Evolutionary conservation across 2,113 vertebrate species (phyloP).

Genomic region (Callionymus lyra): DNA sequence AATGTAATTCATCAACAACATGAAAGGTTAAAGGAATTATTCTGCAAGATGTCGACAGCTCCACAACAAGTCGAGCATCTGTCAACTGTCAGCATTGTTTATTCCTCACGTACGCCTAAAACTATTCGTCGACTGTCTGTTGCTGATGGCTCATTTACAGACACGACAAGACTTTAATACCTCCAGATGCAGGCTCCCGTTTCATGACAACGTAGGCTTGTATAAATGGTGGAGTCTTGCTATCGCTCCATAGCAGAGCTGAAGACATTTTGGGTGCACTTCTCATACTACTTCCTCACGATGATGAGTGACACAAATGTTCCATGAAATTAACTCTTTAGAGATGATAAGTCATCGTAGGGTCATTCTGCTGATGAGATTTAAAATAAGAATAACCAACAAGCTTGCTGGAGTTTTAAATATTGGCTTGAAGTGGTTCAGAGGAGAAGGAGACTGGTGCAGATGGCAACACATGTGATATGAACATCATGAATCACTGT

Average conservation of each 20-base stretch:
- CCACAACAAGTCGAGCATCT: slow-evolving; percentile 40
- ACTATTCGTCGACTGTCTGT: slow-evolving; percentile 47
- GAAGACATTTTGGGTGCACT: slow-evolving; percentile 20
- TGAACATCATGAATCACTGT: slow-evolving; percentile 36
- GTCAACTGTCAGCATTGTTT: slow-evolving; percentile 57
- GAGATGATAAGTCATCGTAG: slow-evolving; percentile 34
- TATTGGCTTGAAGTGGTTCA: slow-evolving; percentile 22
- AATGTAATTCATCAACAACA: slow-evolving; percentile 33
- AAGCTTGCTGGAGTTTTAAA: slow-evolving; percentile 18
- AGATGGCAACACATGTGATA: slow-evolving; percentile 34
- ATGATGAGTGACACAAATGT: slow-evolving; percentile 26
- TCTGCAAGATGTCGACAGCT: slow-evolving; percentile 35
- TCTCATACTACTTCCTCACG: slow-evolving; percentile 19
- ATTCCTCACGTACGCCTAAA: slow-evolving; percentile 48
- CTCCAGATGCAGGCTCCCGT: slow-evolving; percentile 29
- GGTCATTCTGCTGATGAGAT: slow-evolving; percentile 14
- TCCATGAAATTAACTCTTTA: slow-evolving; percentile 50
- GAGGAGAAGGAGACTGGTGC: background rate
- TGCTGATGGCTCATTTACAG: slow-evolving; percentile 29
- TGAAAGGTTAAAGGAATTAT: slow-evolving; percentile 40
- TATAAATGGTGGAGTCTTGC: slow-evolving; percentile 31
- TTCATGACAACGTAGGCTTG: slow-evolving; percentile 28
- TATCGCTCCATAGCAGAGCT: slow-evolving; percentile 26
- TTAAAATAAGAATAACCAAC: background rate
- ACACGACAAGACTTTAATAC: slow-evolving; percentile 26